phyloP scores from a whole-genome alignment of 1,140 invertebrate species.

The Pogonomyrmex barbatus region DNA sequence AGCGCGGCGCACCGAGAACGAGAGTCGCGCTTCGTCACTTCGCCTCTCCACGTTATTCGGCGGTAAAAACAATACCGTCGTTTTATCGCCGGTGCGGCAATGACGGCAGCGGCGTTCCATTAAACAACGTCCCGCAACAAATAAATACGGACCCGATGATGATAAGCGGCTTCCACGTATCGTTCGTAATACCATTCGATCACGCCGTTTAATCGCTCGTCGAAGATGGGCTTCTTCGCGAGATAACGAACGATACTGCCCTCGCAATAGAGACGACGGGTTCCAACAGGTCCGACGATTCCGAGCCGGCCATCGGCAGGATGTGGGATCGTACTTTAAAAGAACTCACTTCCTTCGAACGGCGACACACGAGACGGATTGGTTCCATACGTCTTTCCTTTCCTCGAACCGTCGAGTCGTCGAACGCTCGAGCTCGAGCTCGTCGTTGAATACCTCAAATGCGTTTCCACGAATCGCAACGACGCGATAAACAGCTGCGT shows the following conservation, averaged over 20 bases:
- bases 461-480: slow-evolving; percentile 16
- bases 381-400: slow-evolving; percentile 58
- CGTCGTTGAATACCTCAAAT: not conserved
- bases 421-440: not conserved
- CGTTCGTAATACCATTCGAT: slow-evolving; percentile 7
- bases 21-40: not conserved
- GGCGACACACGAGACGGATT: slow-evolving; percentile 78
- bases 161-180: slow-evolving; percentile 40
- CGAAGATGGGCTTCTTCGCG: slow-evolving; percentile 4
- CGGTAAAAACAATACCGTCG: slow-evolving; percentile 13
- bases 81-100: slow-evolving; percentile 56
- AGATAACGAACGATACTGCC: slow-evolving; percentile 42
- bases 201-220: slow-evolving; percentile 25
- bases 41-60: slow-evolving; percentile 40
- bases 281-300: not conserved
- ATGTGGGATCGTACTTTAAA: slow-evolving; percentile 63
- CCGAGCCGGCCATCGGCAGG: slow-evolving; percentile 44
- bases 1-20: slow-evolving; percentile 19
- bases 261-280: slow-evolving; percentile 37
- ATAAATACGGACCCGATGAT: slow-evolving; percentile 47
- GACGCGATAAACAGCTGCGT: not conserved
- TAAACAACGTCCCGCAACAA: slow-evolving; percentile 45
- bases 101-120: slow-evolving; percentile 49
- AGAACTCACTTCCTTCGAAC: slow-evolving; percentile 80
- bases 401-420: slow-evolving; percentile 32